A percentile compares a stretch with the other conserved stretches of the same genome.
phyloP scores from a whole-genome alignment of 1,140 invertebrate genomes.

The Diprion similis region DNA sequence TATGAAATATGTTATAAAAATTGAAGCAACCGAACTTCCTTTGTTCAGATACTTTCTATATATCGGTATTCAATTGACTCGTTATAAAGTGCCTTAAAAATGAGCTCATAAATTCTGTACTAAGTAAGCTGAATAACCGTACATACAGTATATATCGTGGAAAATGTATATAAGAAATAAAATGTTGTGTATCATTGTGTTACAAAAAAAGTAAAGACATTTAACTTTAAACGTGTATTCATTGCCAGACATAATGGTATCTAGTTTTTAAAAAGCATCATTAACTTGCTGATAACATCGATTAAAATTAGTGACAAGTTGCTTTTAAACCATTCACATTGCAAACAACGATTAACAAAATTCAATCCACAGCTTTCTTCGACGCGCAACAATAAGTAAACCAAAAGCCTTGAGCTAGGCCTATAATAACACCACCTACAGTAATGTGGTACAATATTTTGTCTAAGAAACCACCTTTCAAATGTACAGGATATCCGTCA shows the following conservation, averaged over 20 bases:
- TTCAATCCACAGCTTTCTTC: conserved; percentile 24
- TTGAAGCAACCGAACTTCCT: no score
- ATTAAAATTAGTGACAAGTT: no score
- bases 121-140: neutral
- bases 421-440: conserved; percentile 49
- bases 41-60: neutral
- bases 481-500: conserved; percentile 66
- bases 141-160: neutral
- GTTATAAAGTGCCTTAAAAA: conserved; percentile 43
- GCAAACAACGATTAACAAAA: neutral
- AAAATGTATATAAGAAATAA: conserved; percentile 27
- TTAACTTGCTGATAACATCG: no score
- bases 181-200: conserved; percentile 42
- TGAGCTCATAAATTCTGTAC: conserved; percentile 25
- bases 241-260: neutral
- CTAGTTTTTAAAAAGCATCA: no score
- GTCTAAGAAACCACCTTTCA: conserved; percentile 68
- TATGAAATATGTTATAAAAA: no score
- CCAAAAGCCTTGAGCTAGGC: conserved; percentile 46
- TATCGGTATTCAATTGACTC: conserved; percentile 26
- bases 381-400: conserved; percentile 54
- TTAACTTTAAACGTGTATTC: conserved; percentile 18
- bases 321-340: no score
- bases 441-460: conserved; percentile 63
- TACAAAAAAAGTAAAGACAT: conserved; percentile 39